phyloP scores from a whole-genome alignment of 2,888 invertebrate species.

The Frankliniella fusca region DNA sequence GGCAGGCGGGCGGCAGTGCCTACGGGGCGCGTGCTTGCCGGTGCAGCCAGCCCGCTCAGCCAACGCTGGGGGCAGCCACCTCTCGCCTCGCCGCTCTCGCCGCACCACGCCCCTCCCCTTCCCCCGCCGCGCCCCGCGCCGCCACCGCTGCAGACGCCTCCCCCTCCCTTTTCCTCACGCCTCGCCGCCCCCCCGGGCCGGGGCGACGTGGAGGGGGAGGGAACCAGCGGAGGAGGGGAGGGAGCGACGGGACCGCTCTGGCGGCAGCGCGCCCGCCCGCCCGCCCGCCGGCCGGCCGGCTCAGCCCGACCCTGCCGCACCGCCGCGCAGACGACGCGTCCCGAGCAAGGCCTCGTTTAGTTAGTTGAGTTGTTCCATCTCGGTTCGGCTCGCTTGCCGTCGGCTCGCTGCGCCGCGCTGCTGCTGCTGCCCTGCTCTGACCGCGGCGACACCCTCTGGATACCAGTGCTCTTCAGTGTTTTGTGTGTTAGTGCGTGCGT shows the following conservation, averaged over 20 bases:
- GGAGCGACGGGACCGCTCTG: neutral
- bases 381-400: neutral
- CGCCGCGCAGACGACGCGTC: neutral
- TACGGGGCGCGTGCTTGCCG: neutral
- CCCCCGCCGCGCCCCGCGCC: neutral
- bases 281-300: neutral
- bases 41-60: neutral
- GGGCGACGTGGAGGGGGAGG: neutral
- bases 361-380: neutral
- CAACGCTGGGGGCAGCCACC: slow-evolving; percentile 16
- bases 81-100: slow-evolving; percentile 1
- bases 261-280: neutral
- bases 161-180: neutral
- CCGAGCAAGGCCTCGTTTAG: neutral
- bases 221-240: neutral
- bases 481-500: neutral
- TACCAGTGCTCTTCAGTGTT: neutral
- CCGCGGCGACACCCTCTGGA: neutral
- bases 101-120: slow-evolving; percentile 6
- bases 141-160: neutral
- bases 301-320: neutral
- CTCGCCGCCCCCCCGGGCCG: neutral
- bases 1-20: neutral
- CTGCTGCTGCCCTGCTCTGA: neutral
- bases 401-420: neutral